These are phyloP conservation scores for Cistogaster globosa DNA, from an alignment of 2,888 invertebrate species.

Conservation along the genomic window DNA sequence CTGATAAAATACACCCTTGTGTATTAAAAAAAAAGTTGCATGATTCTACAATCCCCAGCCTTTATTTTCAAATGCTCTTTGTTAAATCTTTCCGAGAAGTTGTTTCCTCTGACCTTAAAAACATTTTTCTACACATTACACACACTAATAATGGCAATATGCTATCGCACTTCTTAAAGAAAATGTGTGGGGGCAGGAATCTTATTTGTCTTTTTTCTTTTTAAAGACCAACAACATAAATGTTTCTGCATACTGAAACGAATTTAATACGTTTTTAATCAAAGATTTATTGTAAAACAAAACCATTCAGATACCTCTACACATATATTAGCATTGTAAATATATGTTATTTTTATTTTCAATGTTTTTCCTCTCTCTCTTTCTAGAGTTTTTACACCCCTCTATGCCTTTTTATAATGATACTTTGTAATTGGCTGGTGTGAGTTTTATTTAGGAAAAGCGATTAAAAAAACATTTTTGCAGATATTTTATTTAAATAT, in stretches of 20 bases:
- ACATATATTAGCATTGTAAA: conserved; percentile 47
- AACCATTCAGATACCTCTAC: conserved; percentile 61
- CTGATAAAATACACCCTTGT: conserved; percentile 74
- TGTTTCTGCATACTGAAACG: conserved; percentile 69
- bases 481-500: conserved; percentile 52
- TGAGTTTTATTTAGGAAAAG: conserved; percentile 72
- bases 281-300: conserved; percentile 74
- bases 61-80: background rate
- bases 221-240: conserved; percentile 25
- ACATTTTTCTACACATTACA: background rate
- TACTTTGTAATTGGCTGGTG: conserved; percentile 35
- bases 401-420: conserved; percentile 25
- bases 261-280: conserved; percentile 75
- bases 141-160: conserved; percentile 53
- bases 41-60: conserved; percentile 20
- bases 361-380: background rate
- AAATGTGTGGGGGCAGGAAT: background rate
- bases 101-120: conserved; percentile 36
- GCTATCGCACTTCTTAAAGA: conserved; percentile 16
- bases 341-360: conserved; percentile 14
- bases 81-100: conserved; percentile 34
- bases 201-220: conserved; percentile 1
- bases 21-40: conserved; percentile 71
- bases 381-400: background rate
- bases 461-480: conserved; percentile 74